Conservation (phyloP, 1,140 invertebrate genomes). For the Drosophila jambulina region DNA sequence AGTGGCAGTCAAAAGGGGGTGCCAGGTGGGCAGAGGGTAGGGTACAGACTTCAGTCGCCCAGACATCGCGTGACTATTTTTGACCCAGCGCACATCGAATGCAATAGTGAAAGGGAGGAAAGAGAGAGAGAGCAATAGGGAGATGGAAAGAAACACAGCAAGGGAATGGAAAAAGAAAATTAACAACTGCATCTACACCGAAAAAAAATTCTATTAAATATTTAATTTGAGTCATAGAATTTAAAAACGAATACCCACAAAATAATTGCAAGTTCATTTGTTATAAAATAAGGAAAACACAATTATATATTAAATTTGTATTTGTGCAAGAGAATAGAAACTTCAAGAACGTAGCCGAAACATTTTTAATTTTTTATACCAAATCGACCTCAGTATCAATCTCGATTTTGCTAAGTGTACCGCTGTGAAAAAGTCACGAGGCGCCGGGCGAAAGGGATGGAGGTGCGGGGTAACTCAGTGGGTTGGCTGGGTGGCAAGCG, state of each 20-base stretch:
- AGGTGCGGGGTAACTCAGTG: background rate
- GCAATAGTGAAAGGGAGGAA: background rate
- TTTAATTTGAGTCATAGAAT: background rate
- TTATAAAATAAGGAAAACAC: background rate
- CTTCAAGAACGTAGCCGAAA: too few relatives aligned
- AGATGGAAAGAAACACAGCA: background rate
- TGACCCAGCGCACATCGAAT: slow-evolving; percentile 15
- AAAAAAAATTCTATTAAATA: background rate
- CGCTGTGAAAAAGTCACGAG: slow-evolving; percentile 40
- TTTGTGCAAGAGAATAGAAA: too few relatives aligned
- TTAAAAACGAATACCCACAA: too few relatives aligned
- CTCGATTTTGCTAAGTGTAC: background rate
- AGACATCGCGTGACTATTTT: slow-evolving; percentile 75
- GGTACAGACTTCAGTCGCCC: slow-evolving; percentile 14
- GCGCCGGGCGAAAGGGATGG: slow-evolving; percentile 9
- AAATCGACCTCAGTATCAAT: background rate
- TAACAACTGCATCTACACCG: slow-evolving; percentile 19
- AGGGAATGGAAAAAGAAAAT: slow-evolving; percentile 9
- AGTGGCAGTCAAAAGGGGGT: slow-evolving; percentile 5
- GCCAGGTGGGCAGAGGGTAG: background rate
- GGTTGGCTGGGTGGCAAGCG: slow-evolving; percentile 40
- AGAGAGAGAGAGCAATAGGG: background rate
- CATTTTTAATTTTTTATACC: background rate
- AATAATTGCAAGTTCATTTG: background rate
- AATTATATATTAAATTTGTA: background rate